A percentile compares a stretch with the other conserved stretches of the same genome.
These are phyloP conservation scores for Nomada fucata DNA, from an alignment of 2,888 invertebrate genomes.

Conservation along the genomic window DNA sequence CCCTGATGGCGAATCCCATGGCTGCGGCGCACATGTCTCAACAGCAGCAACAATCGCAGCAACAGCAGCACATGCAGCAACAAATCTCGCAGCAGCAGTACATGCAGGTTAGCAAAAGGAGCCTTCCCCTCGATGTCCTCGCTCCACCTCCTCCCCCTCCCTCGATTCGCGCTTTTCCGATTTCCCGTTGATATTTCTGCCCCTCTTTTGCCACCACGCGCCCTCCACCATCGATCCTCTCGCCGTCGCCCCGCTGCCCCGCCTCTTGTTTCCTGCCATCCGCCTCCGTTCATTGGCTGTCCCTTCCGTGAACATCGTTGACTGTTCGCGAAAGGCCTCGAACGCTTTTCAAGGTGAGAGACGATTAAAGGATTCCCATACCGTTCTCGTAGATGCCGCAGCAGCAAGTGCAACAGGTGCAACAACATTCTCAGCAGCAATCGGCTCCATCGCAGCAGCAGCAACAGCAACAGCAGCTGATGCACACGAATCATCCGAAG, in stretches of 20 bases:
- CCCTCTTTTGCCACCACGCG: background rate
- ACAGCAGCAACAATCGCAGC: slow-evolving; percentile 33
- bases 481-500: slow-evolving; percentile 81
- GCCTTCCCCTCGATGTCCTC: too few species aligned
- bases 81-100: slow-evolving; percentile 83
- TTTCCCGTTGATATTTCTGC: background rate
- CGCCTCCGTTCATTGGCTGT: background rate
- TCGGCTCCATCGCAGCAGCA: slow-evolving; percentile 78
- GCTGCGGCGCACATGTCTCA: slow-evolving; percentile 79
- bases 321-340: too few species aligned
- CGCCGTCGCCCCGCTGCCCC: background rate
- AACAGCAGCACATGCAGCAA: slow-evolving; percentile 78
- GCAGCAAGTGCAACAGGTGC: slow-evolving; percentile 74
- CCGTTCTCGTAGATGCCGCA: slow-evolving; percentile 74
- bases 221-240: background rate
- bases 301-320: background rate
- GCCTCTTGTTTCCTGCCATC: background rate
- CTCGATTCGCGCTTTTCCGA: background rate
- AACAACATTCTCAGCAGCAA: slow-evolving; percentile 79
- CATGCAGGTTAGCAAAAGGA: slow-evolving; percentile 81
- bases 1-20: slow-evolving; percentile 81
- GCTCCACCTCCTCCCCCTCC: background rate
- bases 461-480: slow-evolving; percentile 82
- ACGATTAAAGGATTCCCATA: too few species aligned
- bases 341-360: too few species aligned